Conservation (phyloP, 92 coral and sea anemone genomes). For the Parazoanthus atlanticus region DNA sequence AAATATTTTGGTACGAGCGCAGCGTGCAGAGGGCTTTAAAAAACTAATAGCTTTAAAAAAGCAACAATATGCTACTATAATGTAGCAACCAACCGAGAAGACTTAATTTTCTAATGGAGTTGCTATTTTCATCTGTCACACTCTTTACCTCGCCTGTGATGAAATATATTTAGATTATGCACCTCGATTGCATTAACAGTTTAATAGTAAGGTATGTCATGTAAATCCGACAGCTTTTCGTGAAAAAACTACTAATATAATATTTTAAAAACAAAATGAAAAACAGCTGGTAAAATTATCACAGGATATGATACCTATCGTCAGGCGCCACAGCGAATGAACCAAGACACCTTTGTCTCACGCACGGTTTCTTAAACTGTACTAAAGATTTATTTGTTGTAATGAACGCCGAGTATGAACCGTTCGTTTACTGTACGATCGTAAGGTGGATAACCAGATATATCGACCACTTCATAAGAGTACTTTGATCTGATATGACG, state of each 20-base stretch:
- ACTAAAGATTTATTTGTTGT: neutral
- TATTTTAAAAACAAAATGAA: neutral
- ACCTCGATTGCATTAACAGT: neutral
- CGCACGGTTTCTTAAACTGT: no score
- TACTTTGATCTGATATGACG: neutral
- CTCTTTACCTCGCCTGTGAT: neutral
- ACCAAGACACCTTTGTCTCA: neutral
- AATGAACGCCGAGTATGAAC: neutral
- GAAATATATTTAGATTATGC: neutral
- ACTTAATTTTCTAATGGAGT: neutral
- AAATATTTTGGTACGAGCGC: neutral
- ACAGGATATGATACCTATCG: neutral
- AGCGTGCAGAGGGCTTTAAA: neutral
- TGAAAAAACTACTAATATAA: neutral
- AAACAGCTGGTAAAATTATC: slow-evolving; percentile 1
- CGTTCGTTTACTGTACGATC: neutral
- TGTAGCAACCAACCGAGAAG: neutral
- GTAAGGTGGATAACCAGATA: no score
- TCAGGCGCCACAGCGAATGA: neutral
- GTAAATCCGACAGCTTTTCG: neutral
- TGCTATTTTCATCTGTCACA: neutral
- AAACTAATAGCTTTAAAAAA: no score
- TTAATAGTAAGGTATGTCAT: neutral
- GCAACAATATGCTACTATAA: no score
- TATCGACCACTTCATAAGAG: neutral